Evolutionary conservation across 92 coral and sea anemone genomes (phyloP).

Genomic region (Parazoanthus swiftii): DNA sequence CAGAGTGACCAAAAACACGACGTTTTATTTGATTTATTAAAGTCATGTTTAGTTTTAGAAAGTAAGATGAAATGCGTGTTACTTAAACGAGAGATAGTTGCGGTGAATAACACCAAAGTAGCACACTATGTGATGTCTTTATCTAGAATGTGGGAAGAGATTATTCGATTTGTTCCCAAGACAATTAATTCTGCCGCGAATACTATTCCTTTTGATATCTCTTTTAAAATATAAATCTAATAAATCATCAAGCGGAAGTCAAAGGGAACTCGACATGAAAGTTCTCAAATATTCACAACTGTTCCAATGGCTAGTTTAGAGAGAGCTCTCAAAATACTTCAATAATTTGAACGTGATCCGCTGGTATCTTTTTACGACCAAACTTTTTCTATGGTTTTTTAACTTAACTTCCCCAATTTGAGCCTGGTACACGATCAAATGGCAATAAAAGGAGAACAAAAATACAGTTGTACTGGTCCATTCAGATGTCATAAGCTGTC

Average conservation of each 20-base stretch:
- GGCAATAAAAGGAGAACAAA: neutral
- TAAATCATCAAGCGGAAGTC: conserved; percentile 22
- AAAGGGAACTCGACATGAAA: neutral
- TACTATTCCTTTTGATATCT: conserved; percentile 2
- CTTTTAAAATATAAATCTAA: neutral
- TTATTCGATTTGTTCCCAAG: conserved; percentile 16
- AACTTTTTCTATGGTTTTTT: neutral
- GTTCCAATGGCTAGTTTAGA: neutral
- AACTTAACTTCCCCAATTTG: neutral
- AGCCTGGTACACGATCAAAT: neutral
- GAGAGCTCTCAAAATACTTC: neutral
- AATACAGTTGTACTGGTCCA: neutral
- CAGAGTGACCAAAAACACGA: neutral
- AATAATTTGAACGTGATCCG: neutral
- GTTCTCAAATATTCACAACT: conserved; percentile 8
- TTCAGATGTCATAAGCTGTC: conserved; percentile 26
- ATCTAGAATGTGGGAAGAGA: conserved; percentile 1
- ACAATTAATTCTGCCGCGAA: conserved; percentile 31
- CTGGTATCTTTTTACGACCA: neutral
- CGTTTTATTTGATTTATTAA: too few species aligned
- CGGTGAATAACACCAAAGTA: neutral
- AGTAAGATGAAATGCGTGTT: neutral
- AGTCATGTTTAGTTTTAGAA: neutral
- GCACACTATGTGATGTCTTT: neutral
- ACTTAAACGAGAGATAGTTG: neutral